phyloP scores from a whole-genome alignment of 2,797 vertebrate genomes.

The Coregonus suidteri region DNA sequence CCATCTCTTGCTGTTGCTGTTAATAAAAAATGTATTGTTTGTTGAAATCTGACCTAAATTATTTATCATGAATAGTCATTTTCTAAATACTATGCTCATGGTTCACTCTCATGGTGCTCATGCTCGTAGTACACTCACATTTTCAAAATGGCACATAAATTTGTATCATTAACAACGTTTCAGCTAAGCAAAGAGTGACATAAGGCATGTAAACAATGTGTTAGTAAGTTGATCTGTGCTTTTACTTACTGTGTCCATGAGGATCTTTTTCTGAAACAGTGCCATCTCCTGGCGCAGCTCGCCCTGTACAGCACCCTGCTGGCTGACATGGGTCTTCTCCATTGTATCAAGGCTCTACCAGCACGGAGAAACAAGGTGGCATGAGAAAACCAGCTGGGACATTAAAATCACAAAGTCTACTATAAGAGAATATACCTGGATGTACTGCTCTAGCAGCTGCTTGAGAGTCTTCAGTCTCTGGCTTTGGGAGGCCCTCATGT shows the following conservation, averaged over 20 bases:
- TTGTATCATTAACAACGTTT: not conserved
- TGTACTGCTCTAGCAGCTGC: conserved; percentile 35
- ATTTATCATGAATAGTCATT: not conserved
- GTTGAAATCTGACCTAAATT: not conserved
- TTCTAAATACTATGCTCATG: not conserved
- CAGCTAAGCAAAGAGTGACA: not conserved
- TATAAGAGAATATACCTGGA: conserved; percentile 24
- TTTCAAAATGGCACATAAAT: not conserved
- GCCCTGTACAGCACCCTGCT: conserved; percentile 14
- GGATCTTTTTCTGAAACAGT: conserved; percentile 38
- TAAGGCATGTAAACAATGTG: not conserved
- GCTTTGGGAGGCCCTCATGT: conserved; percentile 38
- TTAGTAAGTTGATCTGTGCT: not conserved
- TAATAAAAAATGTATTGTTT: conserved; percentile 1
- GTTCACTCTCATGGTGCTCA: not conserved
- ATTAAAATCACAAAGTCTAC: not conserved
- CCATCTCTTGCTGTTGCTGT: conserved; percentile 42
- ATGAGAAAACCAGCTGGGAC: not conserved
- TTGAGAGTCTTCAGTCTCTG: conserved; percentile 40
- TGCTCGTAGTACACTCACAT: not conserved
- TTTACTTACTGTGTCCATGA: conserved; percentile 35
- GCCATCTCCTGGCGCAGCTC: conserved; percentile 42
- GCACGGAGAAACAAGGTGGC: not conserved
- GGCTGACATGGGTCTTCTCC: conserved; percentile 24
- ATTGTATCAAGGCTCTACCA: conserved; percentile 30